phyloP scores from a whole-genome alignment of 2,797 vertebrate species.

The Malurus splendens region DNA sequence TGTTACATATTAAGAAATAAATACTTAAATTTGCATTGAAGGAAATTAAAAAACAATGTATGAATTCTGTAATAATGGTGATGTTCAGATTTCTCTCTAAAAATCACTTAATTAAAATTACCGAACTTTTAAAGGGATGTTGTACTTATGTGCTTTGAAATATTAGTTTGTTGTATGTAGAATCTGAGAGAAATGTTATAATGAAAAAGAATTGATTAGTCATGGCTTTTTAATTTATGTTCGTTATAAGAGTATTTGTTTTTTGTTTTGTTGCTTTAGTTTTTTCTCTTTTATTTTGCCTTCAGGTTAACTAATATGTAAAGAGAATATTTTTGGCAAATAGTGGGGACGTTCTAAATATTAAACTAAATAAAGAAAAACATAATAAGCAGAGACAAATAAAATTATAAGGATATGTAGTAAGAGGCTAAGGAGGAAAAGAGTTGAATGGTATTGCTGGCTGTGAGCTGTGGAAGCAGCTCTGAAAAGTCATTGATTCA shows the following conservation, averaged over 20 bases:
- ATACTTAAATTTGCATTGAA: background rate
- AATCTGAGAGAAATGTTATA: background rate
- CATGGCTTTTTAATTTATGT: fast-evolving
- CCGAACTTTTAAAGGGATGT: background rate
- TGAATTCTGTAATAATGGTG: background rate
- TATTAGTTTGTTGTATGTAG: background rate
- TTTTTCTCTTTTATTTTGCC: background rate
- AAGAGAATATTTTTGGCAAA: background rate
- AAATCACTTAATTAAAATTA: background rate
- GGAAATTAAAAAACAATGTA: background rate
- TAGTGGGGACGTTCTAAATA: background rate
- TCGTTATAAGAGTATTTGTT: background rate
- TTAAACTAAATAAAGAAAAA: background rate
- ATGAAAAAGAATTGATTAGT: background rate
- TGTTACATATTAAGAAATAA: background rate
- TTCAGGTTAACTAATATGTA: background rate
- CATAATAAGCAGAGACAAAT: background rate
- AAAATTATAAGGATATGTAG: background rate
- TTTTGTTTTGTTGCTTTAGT: background rate
- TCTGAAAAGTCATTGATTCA: background rate
- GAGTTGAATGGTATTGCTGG: background rate
- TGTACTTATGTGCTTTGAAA: background rate
- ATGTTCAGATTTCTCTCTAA: background rate
- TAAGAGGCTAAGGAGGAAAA: background rate
- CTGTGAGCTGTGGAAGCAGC: background rate